Evolutionary conservation across 2,888 invertebrate genomes (phyloP).

Genomic region (Orthosia cruda): DNA sequence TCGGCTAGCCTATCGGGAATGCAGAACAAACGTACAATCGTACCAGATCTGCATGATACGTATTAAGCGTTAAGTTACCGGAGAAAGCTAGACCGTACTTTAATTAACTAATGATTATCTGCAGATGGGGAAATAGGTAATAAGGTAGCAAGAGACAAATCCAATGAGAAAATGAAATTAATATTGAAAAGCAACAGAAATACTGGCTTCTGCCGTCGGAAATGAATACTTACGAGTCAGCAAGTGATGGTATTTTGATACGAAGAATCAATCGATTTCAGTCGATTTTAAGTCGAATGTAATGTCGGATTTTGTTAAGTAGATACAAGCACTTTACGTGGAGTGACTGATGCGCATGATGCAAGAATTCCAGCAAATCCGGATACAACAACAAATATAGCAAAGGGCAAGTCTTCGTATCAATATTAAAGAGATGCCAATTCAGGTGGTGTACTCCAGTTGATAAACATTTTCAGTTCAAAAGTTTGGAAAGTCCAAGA

Average conservation of each 20-base stretch:
- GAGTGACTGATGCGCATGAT: background rate
- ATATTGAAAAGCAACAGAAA: too few relatives aligned
- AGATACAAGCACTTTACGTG: too few relatives aligned
- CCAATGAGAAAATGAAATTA: background rate
- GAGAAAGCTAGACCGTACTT: constrained; percentile 70
- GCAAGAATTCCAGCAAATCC: background rate
- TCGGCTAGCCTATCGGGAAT: constrained; percentile 30
- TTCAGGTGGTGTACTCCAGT: background rate
- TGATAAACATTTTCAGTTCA: too few relatives aligned
- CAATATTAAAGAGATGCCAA: background rate
- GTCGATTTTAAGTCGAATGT: too few relatives aligned
- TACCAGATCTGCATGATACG: constrained; percentile 58
- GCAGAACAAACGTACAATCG: constrained; percentile 47
- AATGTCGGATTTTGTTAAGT: too few relatives aligned
- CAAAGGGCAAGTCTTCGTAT: background rate
- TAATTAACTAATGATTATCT: constrained; percentile 53
- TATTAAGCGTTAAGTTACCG: constrained; percentile 53
- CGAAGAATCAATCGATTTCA: too few relatives aligned
- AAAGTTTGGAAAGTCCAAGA: too few relatives aligned
- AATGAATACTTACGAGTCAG: too few relatives aligned
- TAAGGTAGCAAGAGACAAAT: background rate
- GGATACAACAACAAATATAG: background rate
- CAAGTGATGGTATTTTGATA: too few relatives aligned
- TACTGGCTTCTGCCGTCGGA: too few relatives aligned
- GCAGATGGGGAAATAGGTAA: constrained; percentile 47